Evolutionary conservation across 2,888 invertebrate genomes (phyloP).

Genomic region (Sphinx pinastri): DNA sequence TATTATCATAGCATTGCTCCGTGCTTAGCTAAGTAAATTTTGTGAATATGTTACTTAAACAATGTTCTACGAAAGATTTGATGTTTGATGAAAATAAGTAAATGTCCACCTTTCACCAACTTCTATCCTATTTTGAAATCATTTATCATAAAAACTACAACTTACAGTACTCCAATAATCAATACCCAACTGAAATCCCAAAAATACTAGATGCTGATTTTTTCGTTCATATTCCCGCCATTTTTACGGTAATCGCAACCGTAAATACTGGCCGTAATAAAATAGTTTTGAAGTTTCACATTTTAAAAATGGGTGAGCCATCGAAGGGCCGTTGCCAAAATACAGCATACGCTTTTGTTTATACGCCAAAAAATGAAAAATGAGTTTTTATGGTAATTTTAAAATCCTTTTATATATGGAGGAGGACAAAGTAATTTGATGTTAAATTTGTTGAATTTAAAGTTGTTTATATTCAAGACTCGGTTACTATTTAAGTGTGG

Average conservation of each 20-base stretch:
- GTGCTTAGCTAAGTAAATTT: no score
- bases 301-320: slow-evolving; percentile 24
- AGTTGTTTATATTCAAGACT: not conserved
- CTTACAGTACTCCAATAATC: no score
- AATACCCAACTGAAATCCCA: no score
- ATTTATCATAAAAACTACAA: no score
- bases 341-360: slow-evolving; percentile 14
- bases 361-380: slow-evolving; percentile 21
- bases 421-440: not conserved
- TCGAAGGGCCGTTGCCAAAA: slow-evolving; percentile 26
- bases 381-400: slow-evolving; percentile 21
- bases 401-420: slow-evolving; percentile 1
- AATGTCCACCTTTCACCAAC: no score
- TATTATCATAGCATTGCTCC: no score
- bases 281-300: slow-evolving; percentile 26
- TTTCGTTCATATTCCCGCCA: slow-evolving; percentile 1
- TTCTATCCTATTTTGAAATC: no score
- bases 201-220: not conserved
- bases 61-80: no score
- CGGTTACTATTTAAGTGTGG: no score
- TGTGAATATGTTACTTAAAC: no score
- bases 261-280: slow-evolving; percentile 26
- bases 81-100: no score
- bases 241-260: slow-evolving; percentile 25
- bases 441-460: not conserved